A percentile compares a stretch with the other conserved stretches of the same genome.
These are phyloP conservation scores for Ametastegia equiseti DNA, from an alignment of 2,888 invertebrate genomes.

Conservation along the genomic window DNA sequence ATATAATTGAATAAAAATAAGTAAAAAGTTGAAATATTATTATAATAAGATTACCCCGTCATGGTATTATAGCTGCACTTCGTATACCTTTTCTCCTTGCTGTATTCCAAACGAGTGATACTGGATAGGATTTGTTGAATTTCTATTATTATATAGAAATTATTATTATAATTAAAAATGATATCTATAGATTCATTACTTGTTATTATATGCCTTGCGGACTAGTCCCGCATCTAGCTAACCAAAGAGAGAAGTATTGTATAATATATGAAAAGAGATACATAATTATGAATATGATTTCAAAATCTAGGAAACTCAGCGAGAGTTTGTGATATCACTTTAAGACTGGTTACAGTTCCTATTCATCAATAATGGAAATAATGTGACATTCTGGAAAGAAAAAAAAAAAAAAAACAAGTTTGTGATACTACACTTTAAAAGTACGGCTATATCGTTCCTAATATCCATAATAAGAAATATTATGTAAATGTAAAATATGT, in stretches of 20 bases:
- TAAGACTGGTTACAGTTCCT: neutral
- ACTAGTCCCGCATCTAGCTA: too few relatives aligned
- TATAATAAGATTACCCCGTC: neutral
- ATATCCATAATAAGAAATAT: too few relatives aligned
- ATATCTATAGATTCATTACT: neutral
- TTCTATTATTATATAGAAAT: neutral
- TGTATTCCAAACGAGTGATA: neutral
- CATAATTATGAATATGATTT: constrained; percentile 1
- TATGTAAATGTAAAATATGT: too few relatives aligned
- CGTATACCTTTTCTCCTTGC: neutral
- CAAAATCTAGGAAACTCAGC: neutral
- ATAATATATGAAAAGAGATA: neutral
- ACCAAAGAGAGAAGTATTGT: too few relatives aligned
- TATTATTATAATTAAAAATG: too few relatives aligned
- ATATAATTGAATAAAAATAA: neutral
- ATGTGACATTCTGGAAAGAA: neutral
- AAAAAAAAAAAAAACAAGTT: neutral
- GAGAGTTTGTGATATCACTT: constrained; percentile 8
- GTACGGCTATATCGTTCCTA: neutral
- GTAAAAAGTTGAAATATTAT: neutral
- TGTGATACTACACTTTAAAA: constrained; percentile 13
- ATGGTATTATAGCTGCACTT: neutral
- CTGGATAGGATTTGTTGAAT: neutral
- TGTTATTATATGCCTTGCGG: too few relatives aligned
- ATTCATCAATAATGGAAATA: neutral